These are phyloP conservation scores for Chaenocephalus aceratus DNA, from an alignment of 2,113 vertebrate genomes.

Conservation along the genomic window DNA sequence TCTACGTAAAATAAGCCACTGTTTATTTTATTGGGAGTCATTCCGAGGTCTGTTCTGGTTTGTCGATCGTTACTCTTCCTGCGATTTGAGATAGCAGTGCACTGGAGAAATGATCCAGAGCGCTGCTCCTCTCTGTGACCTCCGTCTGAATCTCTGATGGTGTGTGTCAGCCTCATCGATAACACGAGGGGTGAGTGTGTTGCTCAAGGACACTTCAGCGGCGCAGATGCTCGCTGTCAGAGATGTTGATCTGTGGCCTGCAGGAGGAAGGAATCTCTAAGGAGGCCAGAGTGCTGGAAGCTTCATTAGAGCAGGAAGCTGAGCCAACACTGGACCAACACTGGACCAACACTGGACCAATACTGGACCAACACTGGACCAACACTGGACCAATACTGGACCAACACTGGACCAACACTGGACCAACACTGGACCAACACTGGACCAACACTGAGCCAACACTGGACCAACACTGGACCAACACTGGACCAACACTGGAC, in stretches of 20 bases:
- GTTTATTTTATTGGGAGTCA: too few species aligned
- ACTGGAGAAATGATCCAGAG: too few species aligned
- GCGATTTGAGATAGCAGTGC: too few species aligned
- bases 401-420: too few species aligned
- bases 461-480: too few species aligned
- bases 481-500: too few species aligned
- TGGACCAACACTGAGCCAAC: background rate
- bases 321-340: background rate
- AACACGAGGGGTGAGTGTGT: background rate
- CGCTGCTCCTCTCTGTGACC: background rate
- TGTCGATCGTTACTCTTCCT: too few species aligned
- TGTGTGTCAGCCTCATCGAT: too few species aligned
- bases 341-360: too few species aligned
- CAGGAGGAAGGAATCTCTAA: constrained; percentile 33
- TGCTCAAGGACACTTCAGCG: constrained; percentile 14
- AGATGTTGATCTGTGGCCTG: background rate
- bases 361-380: background rate
- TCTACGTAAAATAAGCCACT: too few species aligned
- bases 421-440: background rate
- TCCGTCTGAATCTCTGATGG: background rate
- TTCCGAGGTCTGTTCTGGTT: too few species aligned
- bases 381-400: too few species aligned
- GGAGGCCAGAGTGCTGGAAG: constrained; percentile 19
- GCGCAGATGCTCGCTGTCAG: constrained; percentile 21
- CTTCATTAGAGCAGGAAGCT: constrained; percentile 20